phyloP scores from a whole-genome alignment of 2,888 invertebrate genomes.

The Acanthopleura granulata region DNA sequence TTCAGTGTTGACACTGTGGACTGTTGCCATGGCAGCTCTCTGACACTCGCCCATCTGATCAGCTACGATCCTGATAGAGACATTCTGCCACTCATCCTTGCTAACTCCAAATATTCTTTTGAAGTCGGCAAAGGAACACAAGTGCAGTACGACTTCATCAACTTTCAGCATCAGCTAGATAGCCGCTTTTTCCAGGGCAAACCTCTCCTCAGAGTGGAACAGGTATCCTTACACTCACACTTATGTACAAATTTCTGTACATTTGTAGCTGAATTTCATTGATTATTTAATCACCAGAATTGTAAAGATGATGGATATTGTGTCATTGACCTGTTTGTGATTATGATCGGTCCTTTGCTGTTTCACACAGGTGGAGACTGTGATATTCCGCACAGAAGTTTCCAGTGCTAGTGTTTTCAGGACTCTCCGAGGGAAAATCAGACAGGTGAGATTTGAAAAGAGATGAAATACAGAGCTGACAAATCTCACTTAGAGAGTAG shows the following conservation, averaged over 20 bases:
- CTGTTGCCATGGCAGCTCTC: neutral
- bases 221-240: neutral
- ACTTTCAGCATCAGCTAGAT: conserved; percentile 44
- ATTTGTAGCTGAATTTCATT: no score
- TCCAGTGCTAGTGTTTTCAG: conserved; percentile 46
- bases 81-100: conserved; percentile 47
- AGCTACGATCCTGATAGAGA: conserved; percentile 33
- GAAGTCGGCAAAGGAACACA: conserved; percentile 44
- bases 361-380: conserved; percentile 39
- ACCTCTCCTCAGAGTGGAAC: conserved; percentile 20
- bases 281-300: no score
- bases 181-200: conserved; percentile 42
- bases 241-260: no score
- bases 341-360: no score
- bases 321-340: no score
- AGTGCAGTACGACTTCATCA: conserved; percentile 46
- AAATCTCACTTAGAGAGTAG: no score
- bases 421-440: conserved; percentile 41
- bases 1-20: neutral
- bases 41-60: neutral
- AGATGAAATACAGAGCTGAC: no score
- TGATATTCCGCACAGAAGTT: conserved; percentile 49
- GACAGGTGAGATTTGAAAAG: conserved; percentile 37
- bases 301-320: no score
- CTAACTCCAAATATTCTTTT: conserved; percentile 53